A percentile compares a stretch with the other conserved stretches of the same genome.
Conservation (phyloP, 2,797 vertebrate genomes). For the Melanotaenia trifasciata region DNA sequence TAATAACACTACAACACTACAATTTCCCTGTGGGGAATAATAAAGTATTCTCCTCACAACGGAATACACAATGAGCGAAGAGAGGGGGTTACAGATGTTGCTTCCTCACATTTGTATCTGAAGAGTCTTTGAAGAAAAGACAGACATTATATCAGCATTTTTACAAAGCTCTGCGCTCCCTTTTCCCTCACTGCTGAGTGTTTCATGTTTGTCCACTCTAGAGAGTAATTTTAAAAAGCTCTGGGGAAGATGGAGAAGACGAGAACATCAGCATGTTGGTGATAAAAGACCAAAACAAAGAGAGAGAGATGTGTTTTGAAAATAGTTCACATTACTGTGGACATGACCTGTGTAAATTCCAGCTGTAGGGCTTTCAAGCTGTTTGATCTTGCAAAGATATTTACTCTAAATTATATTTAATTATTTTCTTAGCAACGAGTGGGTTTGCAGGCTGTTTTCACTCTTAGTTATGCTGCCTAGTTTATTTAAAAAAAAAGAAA, state of each 20-base stretch:
- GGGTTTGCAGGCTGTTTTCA: background rate
- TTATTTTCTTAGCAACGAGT: constrained; percentile 19
- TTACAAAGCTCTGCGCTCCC: background rate
- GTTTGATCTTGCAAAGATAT: constrained; percentile 10
- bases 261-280: constrained; percentile 3
- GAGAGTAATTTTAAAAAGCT: constrained; percentile 31
- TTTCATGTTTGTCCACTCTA: constrained; percentile 28
- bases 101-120: background rate
- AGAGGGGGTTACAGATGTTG: constrained; percentile 4
- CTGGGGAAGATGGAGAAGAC: constrained; percentile 10
- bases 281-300: constrained; percentile 45
- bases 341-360: constrained; percentile 8
- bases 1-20: background rate
- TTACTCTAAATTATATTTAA: constrained; percentile 15
- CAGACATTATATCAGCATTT: constrained; percentile 1
- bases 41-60: constrained; percentile 1
- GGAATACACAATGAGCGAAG: background rate
- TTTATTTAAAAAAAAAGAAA: background rate
- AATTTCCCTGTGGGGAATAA: too few relatives aligned
- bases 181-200: background rate
- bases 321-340: constrained; percentile 32
- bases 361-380: constrained; percentile 4
- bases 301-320: constrained; percentile 16
- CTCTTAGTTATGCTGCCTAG: background rate
- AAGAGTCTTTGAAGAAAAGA: constrained; percentile 16